phyloP scores from a whole-genome alignment of 1,140 invertebrate genomes.

The Eupristina koningsbergeri region DNA sequence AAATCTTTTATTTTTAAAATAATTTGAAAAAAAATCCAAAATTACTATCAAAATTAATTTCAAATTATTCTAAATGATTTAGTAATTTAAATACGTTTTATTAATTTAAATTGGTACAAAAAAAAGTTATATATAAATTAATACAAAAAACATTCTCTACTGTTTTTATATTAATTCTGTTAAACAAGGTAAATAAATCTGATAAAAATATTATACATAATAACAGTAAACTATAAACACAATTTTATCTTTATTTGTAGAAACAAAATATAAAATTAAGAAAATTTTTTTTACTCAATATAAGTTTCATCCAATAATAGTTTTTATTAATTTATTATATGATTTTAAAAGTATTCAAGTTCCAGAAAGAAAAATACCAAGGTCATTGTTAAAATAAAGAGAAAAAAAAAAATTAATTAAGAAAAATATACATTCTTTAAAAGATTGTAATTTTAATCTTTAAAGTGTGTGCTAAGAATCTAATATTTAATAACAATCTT shows the following conservation, averaged over 20 bases:
- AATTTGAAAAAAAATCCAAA: neutral
- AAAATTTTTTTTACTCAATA: slow-evolving; percentile 25
- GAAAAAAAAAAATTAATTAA: neutral
- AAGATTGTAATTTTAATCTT: neutral
- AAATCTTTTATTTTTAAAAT: neutral
- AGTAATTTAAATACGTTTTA: slow-evolving; percentile 4
- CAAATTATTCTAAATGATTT: neutral
- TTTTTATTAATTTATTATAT: slow-evolving; percentile 21
- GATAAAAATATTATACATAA: neutral
- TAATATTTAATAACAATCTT: neutral
- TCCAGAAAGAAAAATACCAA: slow-evolving; percentile 17
- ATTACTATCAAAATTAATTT: neutral
- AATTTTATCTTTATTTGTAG: slow-evolving; percentile 37
- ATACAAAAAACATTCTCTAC: too few relatives aligned
- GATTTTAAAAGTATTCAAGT: slow-evolving; percentile 38
- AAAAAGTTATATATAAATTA: neutral
- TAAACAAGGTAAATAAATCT: too few relatives aligned
- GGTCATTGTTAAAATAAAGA: slow-evolving; percentile 8
- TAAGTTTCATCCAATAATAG: neutral
- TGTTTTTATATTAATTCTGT: too few relatives aligned
- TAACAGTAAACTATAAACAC: neutral
- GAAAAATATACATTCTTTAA: neutral
- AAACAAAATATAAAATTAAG: slow-evolving; percentile 21
- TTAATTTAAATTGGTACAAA: neutral
- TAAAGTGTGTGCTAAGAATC: neutral